Evolutionary conservation across 2,797 vertebrate species (phyloP), one percentile per base, ranked within the genome.

Genomic region (Pitangus sulphuratus): DNA sequence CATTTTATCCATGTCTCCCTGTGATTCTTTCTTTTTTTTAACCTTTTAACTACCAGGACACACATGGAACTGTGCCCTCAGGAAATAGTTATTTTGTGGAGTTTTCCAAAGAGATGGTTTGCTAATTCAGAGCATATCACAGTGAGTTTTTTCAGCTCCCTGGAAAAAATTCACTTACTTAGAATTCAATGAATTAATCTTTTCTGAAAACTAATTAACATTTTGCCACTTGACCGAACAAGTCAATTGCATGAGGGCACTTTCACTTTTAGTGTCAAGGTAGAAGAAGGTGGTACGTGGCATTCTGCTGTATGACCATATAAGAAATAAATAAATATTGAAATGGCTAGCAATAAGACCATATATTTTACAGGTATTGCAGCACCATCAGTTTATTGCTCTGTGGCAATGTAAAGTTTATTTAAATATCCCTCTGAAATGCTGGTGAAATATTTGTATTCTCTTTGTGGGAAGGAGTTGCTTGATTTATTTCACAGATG

Each of bases 201-300:
- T 90, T 95, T 75, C 70, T 82, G 86, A 90, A 93, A 93, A 64
- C 56, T 71, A 93, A 93, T 96, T 92, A 95, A 94, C 70, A 80
- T 65, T 92, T 94, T 95, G 33, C 79, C 57, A 70, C 42, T 44
- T 81, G 64, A 74, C 88, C 18, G 2, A 86, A 53, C 53, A 91
- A 88, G 83, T 95, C 69, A 88, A 84, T 95, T 96, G 72, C 37
- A 51, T 80, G 80, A 77, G 37, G 40, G 53, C 39, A 77, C 42
- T 26, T 85, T 95, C 60, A 83, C 37, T 85, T 89, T 62, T 45
- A 39, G 70, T 51, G 48, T 25, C 33, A 79, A 72, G 8, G 40
- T 28, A 58, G 62, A 65, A 93, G 90, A 72, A 64, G 47, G 84
- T 91, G 88, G 72, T 61, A 31, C 33, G 12, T 26, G 22, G 4